phyloP scores from a whole-genome alignment of 2,888 invertebrate genomes.

The Operophtera brumata region DNA sequence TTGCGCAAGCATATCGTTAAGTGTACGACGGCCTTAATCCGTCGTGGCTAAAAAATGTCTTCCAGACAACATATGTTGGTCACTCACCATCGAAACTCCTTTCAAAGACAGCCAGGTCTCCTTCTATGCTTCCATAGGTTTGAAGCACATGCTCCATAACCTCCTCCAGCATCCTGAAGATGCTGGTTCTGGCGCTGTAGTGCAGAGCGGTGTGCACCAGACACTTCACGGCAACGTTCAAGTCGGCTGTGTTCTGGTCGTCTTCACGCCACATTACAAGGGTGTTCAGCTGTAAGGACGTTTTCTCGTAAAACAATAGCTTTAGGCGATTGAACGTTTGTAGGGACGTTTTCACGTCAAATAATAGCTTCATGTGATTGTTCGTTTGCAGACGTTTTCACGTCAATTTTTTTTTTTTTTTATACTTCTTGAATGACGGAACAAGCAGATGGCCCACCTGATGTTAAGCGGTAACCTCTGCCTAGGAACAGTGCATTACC shows the following conservation, averaged over 20 bases:
- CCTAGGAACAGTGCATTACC: too few relatives aligned
- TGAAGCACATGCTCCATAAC: conserved; percentile 7
- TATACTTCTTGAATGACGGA: too few relatives aligned
- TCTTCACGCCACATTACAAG: conserved; percentile 7
- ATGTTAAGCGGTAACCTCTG: too few relatives aligned
- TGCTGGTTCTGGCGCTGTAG: not conserved
- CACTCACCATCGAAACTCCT: conserved; percentile 12
- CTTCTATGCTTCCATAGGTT: not conserved
- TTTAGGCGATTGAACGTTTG: too few relatives aligned
- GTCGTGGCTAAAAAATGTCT: too few relatives aligned
- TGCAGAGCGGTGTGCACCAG: conserved; percentile 4
- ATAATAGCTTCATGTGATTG: too few relatives aligned
- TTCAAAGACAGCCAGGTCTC: not conserved
- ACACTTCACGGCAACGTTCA: conserved; percentile 2
- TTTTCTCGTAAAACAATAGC: not conserved
- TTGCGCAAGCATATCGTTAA: too few relatives aligned
- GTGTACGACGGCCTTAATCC: too few relatives aligned
- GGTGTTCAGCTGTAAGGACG: conserved; percentile 15
- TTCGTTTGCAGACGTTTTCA: too few relatives aligned
- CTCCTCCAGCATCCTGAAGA: conserved; percentile 14
- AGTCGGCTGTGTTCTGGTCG: not conserved
- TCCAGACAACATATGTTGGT: not conserved
- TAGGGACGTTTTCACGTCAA: too few relatives aligned
- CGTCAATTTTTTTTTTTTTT: too few relatives aligned
- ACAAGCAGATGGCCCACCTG: too few relatives aligned